Evolutionary conservation across 2,888 invertebrate species (phyloP), one percentile per base, ranked within the genome.

Genomic region (Catotricha subobsoleta): DNA sequence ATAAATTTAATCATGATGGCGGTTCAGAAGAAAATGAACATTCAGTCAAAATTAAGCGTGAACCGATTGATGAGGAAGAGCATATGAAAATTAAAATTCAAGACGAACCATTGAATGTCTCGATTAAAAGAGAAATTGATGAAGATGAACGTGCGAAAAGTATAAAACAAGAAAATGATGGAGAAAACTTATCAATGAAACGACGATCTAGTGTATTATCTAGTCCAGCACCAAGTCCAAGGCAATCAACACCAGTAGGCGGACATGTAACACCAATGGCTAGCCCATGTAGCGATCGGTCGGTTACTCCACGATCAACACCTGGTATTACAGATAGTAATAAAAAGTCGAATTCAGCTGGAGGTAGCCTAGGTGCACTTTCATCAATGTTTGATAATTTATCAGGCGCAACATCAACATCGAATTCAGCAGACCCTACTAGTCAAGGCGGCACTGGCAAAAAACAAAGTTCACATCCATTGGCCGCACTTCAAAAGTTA

Each of bases 401-500:
- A 39, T 81, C 81, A 25, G 75, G 80, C 9, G 60, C 67, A 44
- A 63, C 63, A 21, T 55, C 3, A 57, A 63, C 6, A 56, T 60
- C 3, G 3, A 31, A 39, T 30, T 2, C 50, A 45, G 10, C 36
- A 37, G 42, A 45, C 12, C 15, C 21, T 27, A 31, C 37, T 31
- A 49, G 40, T 33, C 43, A 36, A 12, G 18, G 13, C 9, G 29
- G 27, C 25, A 23, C 15, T 15, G 36, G 36, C 7, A 59, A 60
- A 45, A 57, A 57, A 36, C 46, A 54, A 1, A 58, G 57, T 25
- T 80, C 88, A 52, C 91, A 95, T 64, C 95, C 95, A 6, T 62
- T 95, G 51, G 91, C 92, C 16, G 92, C 92, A 2, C 66, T 95
- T 42, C 94, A 95, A 58, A 92, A 92, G 61, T 74, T 95, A 20